Conservation (phyloP, 1,140 invertebrate genomes). For the Macrotrachela quadricornifera region DNA sequence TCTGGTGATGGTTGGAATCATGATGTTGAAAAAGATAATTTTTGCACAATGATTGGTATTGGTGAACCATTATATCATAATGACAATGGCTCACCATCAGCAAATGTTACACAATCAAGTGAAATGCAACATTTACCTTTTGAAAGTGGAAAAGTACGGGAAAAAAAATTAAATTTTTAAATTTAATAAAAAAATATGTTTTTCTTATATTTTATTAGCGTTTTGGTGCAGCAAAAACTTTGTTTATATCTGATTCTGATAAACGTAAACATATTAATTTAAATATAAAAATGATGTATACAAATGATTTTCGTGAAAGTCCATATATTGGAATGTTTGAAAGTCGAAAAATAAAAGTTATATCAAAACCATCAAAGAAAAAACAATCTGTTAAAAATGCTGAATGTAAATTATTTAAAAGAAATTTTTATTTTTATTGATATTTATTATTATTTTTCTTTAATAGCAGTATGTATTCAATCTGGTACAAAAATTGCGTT, state of each 20-base stretch:
- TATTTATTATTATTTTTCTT: neutral
- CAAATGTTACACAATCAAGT: neutral
- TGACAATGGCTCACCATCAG: too few relatives aligned
- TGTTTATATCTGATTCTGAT: conserved; percentile 97
- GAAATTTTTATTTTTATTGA: neutral
- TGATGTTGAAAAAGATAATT: conserved; percentile 36
- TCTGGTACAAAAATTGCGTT: conserved; percentile 95
- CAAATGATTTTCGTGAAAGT: conserved; percentile 48
- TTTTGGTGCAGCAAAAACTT: conserved; percentile 95
- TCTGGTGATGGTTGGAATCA: conserved; percentile 89
- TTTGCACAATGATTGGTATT: too few relatives aligned
- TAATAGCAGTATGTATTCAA: conserved; percentile 64
- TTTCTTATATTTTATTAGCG: conserved; percentile 39
- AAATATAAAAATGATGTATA: conserved; percentile 95
- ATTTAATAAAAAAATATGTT: neutral
- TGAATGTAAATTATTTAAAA: conserved; percentile 56
- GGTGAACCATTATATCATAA: too few relatives aligned
- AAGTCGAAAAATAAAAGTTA: conserved; percentile 96
- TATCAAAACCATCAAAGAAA: conserved; percentile 98
- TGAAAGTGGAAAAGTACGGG: neutral
- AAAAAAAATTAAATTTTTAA: too few relatives aligned
- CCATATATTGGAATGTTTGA: conserved; percentile 71
- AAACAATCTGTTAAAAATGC: conserved; percentile 98
- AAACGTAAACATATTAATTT: conserved; percentile 98
- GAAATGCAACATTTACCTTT: conserved; percentile 5